Evolutionary conservation across 2,113 vertebrate genomes (phyloP).

Genomic region (Odocoileus virginianus): DNA sequence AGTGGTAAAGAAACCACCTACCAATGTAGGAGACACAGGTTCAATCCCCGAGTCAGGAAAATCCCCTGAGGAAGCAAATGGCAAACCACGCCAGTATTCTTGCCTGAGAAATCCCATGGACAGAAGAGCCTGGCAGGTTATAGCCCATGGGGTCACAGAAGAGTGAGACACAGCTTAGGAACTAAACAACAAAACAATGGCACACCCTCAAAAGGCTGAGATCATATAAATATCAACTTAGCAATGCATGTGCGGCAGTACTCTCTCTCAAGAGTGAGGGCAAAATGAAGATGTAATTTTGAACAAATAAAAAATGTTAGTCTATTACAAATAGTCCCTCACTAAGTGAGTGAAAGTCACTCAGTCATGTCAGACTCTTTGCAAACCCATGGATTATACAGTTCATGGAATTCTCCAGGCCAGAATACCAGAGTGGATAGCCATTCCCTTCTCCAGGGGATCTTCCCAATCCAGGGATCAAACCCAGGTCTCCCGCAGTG

Average conservation of each 20-base stretch:
- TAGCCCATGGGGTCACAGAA: not conserved
- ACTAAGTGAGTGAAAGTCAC: not conserved
- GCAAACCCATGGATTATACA: not conserved
- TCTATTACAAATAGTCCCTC: not conserved
- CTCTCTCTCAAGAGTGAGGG: not conserved
- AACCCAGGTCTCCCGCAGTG: not conserved
- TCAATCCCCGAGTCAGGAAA: not conserved
- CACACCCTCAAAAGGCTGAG: not conserved
- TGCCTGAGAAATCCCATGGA: not conserved
- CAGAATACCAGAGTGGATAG: not conserved
- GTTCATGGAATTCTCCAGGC: not conserved
- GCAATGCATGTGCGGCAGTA: not conserved
- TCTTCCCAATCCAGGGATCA: not conserved
- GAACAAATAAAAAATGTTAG: not conserved
- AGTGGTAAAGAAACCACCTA: not conserved
- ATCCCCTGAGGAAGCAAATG: not conserved
- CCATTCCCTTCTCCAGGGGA: not conserved
- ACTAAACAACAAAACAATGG: not conserved
- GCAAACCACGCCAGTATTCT: not conserved
- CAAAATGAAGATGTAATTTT: not conserved
- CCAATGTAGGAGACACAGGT: not conserved
- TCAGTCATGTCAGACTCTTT: not conserved
- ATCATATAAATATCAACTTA: not conserved
- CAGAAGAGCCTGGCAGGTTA: not conserved
- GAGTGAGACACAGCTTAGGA: not conserved